Conservation (phyloP, 1,140 invertebrate species). For the Pemphigus obesinymphae region DNA sequence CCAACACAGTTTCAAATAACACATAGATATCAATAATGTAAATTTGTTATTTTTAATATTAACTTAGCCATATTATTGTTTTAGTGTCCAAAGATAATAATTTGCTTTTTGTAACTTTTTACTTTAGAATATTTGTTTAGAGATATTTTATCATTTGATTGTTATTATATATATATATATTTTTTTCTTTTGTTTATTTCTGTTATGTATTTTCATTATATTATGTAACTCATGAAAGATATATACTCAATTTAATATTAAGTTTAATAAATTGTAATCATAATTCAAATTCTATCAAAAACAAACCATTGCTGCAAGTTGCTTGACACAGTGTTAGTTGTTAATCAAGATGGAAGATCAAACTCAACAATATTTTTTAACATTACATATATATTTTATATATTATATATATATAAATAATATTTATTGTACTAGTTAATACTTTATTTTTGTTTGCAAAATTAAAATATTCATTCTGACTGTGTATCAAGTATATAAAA, state of each 20-base stretch:
- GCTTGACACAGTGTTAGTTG: neutral
- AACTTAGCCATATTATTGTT: slow-evolving; percentile 35
- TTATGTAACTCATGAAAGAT: slow-evolving; percentile 16
- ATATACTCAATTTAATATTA: slow-evolving; percentile 31
- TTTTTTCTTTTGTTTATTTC: slow-evolving; percentile 16
- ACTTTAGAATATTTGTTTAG: slow-evolving; percentile 5
- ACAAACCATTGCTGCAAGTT: neutral
- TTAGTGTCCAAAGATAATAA: slow-evolving; percentile 30
- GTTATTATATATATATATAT: slow-evolving; percentile 28
- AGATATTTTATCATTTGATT: slow-evolving; percentile 25
- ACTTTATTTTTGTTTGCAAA: neutral
- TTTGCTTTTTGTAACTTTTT: slow-evolving; percentile 37
- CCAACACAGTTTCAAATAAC: slow-evolving; percentile 23
- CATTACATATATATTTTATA: slow-evolving; percentile 3
- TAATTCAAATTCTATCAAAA: neutral
- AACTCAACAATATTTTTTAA: slow-evolving; percentile 4
- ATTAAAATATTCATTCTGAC: neutral
- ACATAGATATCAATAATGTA: neutral
- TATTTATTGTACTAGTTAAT: neutral
- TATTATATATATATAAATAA: neutral
- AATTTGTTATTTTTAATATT: slow-evolving; percentile 26
- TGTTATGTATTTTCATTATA: slow-evolving; percentile 33
- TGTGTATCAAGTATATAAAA: neutral
- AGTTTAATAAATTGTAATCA: neutral
- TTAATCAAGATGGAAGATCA: neutral